Conservation (phyloP, 2,113 vertebrate genomes). For the Chelonoidis abingdonii region DNA sequence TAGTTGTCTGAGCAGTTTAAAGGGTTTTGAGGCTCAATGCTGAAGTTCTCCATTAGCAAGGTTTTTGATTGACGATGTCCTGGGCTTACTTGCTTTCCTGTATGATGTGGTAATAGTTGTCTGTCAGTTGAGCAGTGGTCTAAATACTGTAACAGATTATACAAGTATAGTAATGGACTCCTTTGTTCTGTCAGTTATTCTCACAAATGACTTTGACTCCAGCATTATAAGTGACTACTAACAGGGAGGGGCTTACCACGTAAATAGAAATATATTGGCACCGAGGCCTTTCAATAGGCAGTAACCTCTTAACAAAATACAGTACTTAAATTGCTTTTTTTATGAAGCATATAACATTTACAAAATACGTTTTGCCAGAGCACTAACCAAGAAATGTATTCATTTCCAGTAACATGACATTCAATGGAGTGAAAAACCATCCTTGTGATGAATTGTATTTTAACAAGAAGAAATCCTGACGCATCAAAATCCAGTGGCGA, state of each 20-base stretch:
- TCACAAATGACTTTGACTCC: not conserved
- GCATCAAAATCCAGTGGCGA: not conserved
- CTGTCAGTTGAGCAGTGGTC: not conserved
- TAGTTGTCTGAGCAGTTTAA: not conserved
- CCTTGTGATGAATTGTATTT: not conserved
- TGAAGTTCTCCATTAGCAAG: not conserved
- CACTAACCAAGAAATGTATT: not conserved
- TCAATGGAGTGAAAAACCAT: not conserved
- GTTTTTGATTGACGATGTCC: constrained; percentile 4
- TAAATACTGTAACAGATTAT: not conserved
- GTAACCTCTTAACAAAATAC: not conserved
- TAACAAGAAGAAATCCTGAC: not conserved
- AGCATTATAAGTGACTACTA: not conserved
- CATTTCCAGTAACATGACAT: not conserved
- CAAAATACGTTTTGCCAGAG: not conserved
- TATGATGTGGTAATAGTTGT: not conserved
- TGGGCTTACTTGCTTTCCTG: not conserved
- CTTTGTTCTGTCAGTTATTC: not conserved
- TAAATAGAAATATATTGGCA: not conserved
- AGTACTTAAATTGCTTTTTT: not conserved
- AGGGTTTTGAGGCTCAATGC: not conserved
- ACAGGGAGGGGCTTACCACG: not conserved
- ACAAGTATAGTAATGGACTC: not conserved
- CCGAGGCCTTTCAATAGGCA: not conserved
- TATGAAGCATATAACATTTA: not conserved